A percentile compares a stretch with the other conserved stretches of the same genome.
Conservation (phyloP, 2,797 vertebrate species). For the Eleutherodactylus coqui region DNA sequence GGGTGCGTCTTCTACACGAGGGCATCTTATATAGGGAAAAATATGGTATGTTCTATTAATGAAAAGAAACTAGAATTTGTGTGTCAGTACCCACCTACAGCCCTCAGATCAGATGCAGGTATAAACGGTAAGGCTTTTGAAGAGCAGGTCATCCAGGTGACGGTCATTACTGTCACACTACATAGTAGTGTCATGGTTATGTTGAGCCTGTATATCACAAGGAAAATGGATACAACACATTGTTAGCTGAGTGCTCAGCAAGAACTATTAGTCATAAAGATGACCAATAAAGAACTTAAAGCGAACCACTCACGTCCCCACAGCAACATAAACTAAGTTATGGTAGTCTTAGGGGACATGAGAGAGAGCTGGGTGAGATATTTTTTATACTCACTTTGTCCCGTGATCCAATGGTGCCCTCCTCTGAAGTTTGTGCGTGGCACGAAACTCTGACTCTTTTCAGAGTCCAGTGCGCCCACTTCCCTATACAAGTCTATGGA, state of each 20-base stretch:
- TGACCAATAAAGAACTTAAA: neutral
- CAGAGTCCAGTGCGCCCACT: too few species aligned
- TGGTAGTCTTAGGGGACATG: too few species aligned
- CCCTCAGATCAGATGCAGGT: neutral
- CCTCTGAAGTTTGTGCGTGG: too few species aligned
- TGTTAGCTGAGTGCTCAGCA: neutral
- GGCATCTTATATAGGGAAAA: too few species aligned
- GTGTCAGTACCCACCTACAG: constrained; percentile 24
- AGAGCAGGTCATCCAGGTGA: constrained; percentile 14
- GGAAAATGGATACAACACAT: neutral
- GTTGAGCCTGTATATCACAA: neutral
- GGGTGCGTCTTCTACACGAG: too few species aligned
- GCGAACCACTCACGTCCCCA: too few species aligned
- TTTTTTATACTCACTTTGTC: too few species aligned
- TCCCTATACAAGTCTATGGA: too few species aligned
- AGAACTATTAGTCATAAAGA: neutral
- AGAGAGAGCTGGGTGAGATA: too few species aligned
- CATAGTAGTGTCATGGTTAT: constrained; percentile 33
- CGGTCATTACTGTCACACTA: constrained; percentile 3
- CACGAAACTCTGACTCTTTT: too few species aligned
- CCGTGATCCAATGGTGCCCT: too few species aligned
- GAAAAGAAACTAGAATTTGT: neutral
- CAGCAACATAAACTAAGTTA: too few species aligned
- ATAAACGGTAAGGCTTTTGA: constrained; percentile 30
- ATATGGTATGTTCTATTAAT: neutral